These are phyloP conservation scores for Ammodytes dubius DNA, from an alignment of 2,113 vertebrate species.

Conservation along the genomic window DNA sequence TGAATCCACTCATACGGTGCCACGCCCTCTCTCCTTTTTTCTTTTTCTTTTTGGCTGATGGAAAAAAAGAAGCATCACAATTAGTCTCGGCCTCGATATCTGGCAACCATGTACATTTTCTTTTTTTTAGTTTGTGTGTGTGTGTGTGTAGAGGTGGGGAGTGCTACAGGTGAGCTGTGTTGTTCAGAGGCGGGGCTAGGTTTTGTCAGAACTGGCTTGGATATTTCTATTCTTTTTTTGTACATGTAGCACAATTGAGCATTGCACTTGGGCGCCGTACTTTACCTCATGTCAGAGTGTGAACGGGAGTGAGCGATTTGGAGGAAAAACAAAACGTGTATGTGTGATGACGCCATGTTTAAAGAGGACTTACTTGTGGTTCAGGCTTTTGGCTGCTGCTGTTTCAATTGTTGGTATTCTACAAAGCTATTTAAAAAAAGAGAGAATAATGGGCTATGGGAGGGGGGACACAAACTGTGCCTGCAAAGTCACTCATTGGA, in stretches of 20 bases:
- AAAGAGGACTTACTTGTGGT: slow-evolving; percentile 83
- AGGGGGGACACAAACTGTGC: slow-evolving; percentile 69
- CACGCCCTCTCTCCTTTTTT: slow-evolving; percentile 49
- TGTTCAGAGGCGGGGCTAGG: slow-evolving; percentile 81
- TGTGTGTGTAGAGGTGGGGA: slow-evolving; percentile 33
- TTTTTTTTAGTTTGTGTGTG: neutral
- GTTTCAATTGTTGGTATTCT: slow-evolving; percentile 87
- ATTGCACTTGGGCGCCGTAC: slow-evolving; percentile 94
- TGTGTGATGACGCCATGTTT: slow-evolving; percentile 75
- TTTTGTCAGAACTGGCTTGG: slow-evolving; percentile 71
- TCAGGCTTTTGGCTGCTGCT: slow-evolving; percentile 88
- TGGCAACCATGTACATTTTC: slow-evolving; percentile 32
- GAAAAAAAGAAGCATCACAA: slow-evolving; percentile 54
- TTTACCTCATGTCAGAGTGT: slow-evolving; percentile 95
- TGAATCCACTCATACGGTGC: slow-evolving; percentile 81
- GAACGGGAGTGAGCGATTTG: slow-evolving; percentile 74
- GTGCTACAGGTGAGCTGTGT: slow-evolving; percentile 65
- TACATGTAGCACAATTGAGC: slow-evolving; percentile 94
- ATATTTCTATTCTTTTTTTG: slow-evolving; percentile 80
- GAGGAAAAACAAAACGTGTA: slow-evolving; percentile 34
- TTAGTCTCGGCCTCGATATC: slow-evolving; percentile 73
- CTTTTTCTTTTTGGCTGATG: slow-evolving; percentile 56
- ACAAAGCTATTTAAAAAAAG: slow-evolving; percentile 58
- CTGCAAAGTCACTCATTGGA: slow-evolving; percentile 62
- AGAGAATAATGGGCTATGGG: slow-evolving; percentile 65